Evolutionary conservation across 2,113 vertebrate species (phyloP), one percentile per base, ranked within the genome.

Genomic region (Ammodramus savannarum): DNA sequence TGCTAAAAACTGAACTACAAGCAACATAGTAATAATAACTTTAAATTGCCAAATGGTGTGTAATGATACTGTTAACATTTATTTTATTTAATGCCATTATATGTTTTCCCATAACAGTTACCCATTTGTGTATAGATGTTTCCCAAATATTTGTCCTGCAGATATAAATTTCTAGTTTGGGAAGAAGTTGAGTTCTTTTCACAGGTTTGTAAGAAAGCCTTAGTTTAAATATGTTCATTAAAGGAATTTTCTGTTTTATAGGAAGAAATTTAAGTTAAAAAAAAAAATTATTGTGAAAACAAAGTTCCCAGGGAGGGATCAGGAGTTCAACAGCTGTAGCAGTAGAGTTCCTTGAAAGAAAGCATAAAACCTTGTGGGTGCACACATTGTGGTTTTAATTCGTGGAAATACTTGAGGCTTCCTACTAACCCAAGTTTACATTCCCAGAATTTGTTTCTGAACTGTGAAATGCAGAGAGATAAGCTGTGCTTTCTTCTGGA

Each of bases 381-480:
- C 31, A 80, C 38, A 59, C 1, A 22, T 38, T 75, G 11, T 94
- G 63, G 16, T 93, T 96, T 94, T 79, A 83, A 95, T 96, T 93
- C 77, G 55, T 85, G 72, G 51, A 95, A 85, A 91, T 83, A 71
- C 38, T 96, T 96, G 85, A 91, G 72, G 31, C 91, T 91, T 96
- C 59, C 38, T 95, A 65, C 39, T 81, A 68, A 86, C 34, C 59
- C 82, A 88, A 94, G 94, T 96, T 96, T 96, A 95, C 95, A 96
- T 94, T 96, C 91, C 87, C 51, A 80, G 1, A 85, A 51, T 76
- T 92, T 96, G 75, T 82, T 97, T 90, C 65, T 91, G 88, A 95
- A 87, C 84, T 91, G 72, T 90, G 81, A 95, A 90, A 77, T 59
- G 55, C 43, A 65, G 87, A 94, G 48, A 80, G 55, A 83, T n/a